A percentile compares a stretch with the other conserved stretches of the same genome.
Conservation (phyloP, 2,113 vertebrate species). For the Cololabis saira region DNA sequence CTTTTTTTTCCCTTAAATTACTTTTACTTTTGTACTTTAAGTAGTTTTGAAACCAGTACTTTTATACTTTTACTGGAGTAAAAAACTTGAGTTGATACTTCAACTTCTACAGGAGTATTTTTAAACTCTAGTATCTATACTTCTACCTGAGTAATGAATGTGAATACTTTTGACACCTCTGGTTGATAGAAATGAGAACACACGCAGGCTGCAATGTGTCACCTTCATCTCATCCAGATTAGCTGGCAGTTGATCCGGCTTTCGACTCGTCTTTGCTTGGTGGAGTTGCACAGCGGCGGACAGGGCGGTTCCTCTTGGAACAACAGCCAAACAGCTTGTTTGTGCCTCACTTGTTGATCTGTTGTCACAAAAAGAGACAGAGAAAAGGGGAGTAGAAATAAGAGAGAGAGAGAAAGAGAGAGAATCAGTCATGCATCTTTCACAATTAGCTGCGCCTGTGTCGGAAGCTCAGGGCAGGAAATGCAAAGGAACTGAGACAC, state of each 20-base stretch:
- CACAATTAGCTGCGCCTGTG: constrained; percentile 63
- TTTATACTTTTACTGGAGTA: too few species aligned
- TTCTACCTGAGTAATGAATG: too few species aligned
- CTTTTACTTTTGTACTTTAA: too few species aligned
- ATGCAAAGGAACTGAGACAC: constrained; percentile 34
- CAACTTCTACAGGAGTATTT: too few species aligned
- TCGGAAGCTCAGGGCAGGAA: constrained; percentile 51
- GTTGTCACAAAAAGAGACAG: constrained; percentile 39
- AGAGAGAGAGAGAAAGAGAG: constrained; percentile 26
- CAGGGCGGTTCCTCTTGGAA: constrained; percentile 61
- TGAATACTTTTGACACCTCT: too few species aligned
- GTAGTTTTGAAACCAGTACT: too few species aligned
- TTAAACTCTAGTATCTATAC: too few species aligned
- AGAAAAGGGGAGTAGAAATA: constrained; percentile 39
- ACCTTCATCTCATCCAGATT: constrained; percentile 98
- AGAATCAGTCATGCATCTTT: constrained; percentile 54
- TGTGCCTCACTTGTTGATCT: constrained; percentile 85
- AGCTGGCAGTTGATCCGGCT: constrained; percentile 86
- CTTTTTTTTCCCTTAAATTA: too few species aligned
- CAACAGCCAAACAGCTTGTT: constrained; percentile 74
- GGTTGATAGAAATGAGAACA: neutral
- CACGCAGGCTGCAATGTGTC: constrained; percentile 37
- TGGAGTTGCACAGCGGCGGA: constrained; percentile 76
- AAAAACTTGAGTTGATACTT: too few species aligned
- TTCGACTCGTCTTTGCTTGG: constrained; percentile 74